These are phyloP conservation scores for Myxocyprinus asiaticus DNA, from an alignment of 2,113 vertebrate genomes.

Conservation along the genomic window DNA sequence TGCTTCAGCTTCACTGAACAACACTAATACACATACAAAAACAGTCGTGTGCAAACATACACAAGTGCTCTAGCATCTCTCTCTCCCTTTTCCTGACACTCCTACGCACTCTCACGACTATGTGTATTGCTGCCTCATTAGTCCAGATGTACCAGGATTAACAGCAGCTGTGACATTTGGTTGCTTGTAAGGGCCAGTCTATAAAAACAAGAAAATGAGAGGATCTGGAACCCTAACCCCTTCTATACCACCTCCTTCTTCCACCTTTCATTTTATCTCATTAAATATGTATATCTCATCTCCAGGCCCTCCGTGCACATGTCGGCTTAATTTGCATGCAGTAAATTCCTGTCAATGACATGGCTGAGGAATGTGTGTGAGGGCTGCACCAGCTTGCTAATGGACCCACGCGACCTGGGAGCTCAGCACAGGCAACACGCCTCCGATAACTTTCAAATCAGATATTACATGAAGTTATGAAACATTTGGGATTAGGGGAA, in stretches of 20 bases:
- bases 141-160: slow-evolving; percentile 61
- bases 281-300: slow-evolving; percentile 99
- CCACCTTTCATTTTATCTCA: slow-evolving; percentile 92
- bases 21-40: slow-evolving; percentile 16
- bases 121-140: slow-evolving; percentile 58
- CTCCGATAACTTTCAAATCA: neutral
- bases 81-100: slow-evolving; percentile 1
- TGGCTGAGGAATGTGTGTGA: slow-evolving; percentile 83
- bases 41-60: slow-evolving; percentile 30
- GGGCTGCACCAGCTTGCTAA: slow-evolving; percentile 59
- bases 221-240: slow-evolving; percentile 40
- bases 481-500: neutral
- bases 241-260: slow-evolving; percentile 64
- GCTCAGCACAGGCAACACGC: neutral
- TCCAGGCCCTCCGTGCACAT: slow-evolving; percentile 80
- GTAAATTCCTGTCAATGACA: slow-evolving; percentile 89
- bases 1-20: neutral
- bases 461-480: neutral
- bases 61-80: slow-evolving; percentile 15
- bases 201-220: slow-evolving; percentile 64
- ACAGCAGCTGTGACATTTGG: slow-evolving; percentile 65
- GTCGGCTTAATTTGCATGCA: slow-evolving; percentile 91
- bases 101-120: slow-evolving; percentile 4
- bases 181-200: slow-evolving; percentile 63
- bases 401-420: slow-evolving; percentile 17